These are phyloP conservation scores for Megalops atlanticus DNA, from an alignment of 2,113 vertebrate species.

Conservation along the genomic window DNA sequence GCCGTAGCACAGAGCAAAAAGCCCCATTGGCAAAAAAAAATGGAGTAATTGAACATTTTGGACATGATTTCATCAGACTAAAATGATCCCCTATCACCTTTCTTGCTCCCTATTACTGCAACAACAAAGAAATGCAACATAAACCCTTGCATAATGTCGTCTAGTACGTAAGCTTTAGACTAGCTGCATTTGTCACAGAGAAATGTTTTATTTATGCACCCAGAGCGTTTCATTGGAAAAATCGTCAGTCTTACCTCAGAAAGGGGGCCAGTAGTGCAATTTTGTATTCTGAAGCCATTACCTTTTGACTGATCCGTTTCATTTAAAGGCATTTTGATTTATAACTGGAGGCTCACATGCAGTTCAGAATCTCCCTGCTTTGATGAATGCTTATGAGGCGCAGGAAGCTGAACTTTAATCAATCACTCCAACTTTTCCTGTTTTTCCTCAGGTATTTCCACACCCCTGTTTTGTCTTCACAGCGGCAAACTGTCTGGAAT, in stretches of 20 bases:
- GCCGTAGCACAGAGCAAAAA: neutral
- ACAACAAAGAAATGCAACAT: neutral
- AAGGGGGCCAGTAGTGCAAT: neutral
- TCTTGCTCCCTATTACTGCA: neutral
- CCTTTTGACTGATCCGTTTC: neutral
- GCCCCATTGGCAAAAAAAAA: too few relatives aligned
- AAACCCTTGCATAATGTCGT: neutral
- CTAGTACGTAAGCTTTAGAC: too few relatives aligned
- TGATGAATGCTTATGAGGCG: constrained; percentile 11
- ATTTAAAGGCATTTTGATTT: constrained; percentile 11
- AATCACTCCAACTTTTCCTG: neutral
- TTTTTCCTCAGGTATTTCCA: neutral
- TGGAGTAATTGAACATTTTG: too few relatives aligned
- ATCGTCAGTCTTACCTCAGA: neutral
- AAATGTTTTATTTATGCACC: neutral
- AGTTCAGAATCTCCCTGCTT: neutral
- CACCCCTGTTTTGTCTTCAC: neutral
- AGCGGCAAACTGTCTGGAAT: neutral
- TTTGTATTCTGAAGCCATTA: constrained; percentile 13
- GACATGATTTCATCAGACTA: neutral
- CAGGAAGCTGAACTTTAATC: constrained; percentile 12
- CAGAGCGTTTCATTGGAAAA: neutral
- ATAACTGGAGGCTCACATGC: constrained; percentile 5
- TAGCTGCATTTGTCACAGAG: neutral
- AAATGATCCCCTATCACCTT: neutral